phyloP scores from a whole-genome alignment of 2,797 vertebrate species.

The Gastrophryne carolinensis region DNA sequence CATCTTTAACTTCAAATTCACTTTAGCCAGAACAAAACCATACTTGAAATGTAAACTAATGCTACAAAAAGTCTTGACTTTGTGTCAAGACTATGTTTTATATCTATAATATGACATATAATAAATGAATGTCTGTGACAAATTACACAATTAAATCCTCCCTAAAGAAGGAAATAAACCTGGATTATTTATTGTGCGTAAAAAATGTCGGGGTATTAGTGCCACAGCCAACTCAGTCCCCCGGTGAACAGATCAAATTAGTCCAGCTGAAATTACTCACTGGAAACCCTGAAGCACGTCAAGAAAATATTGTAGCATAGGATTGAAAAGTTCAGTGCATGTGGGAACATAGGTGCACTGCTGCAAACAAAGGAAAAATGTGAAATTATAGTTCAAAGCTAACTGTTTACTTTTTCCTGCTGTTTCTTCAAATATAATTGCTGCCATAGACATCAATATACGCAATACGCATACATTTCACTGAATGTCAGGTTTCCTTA shows the following conservation, averaged over 20 bases:
- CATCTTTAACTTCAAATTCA: too few species aligned
- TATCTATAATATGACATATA: too few species aligned
- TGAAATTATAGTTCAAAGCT: not conserved
- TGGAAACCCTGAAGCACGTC: not conserved
- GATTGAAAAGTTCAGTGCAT: conserved; percentile 7
- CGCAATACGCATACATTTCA: too few species aligned
- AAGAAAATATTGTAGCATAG: conserved; percentile 5
- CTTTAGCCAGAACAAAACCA: too few species aligned
- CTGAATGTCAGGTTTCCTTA: too few species aligned
- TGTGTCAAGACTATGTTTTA: too few species aligned
- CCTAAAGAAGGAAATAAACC: not conserved
- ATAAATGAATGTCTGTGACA: not conserved
- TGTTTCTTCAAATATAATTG: not conserved
- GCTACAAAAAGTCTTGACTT: too few species aligned
- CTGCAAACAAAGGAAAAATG: not conserved
- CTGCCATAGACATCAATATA: not conserved
- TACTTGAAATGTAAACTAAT: too few species aligned
- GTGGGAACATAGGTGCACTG: not conserved
- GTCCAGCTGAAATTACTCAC: not conserved
- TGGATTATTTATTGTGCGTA: not conserved
- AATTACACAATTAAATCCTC: not conserved
- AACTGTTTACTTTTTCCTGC: not conserved
- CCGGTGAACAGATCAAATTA: not conserved
- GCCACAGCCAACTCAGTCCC: not conserved
- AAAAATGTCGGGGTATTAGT: not conserved